A percentile compares a stretch with the other conserved stretches of the same genome.
These are phyloP conservation scores for Barbus barbus DNA, from an alignment of 2,113 vertebrate genomes.

Conservation along the genomic window DNA sequence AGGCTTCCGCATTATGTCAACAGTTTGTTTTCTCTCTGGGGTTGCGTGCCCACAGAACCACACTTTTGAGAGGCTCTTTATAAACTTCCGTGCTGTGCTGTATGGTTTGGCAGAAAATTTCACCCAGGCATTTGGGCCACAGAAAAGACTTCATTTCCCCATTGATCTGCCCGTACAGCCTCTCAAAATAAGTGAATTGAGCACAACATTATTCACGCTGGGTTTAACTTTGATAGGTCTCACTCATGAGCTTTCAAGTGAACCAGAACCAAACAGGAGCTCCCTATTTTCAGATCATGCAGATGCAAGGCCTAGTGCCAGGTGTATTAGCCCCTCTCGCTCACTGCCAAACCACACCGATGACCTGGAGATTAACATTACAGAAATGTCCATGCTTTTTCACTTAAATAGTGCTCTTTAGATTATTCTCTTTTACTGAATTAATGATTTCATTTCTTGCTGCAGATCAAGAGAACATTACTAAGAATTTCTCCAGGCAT, in stretches of 20 bases:
- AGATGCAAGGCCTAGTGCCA: conserved; percentile 12
- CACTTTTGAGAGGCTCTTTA: conserved; percentile 68
- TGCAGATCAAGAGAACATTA: not conserved
- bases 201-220: conserved; percentile 65
- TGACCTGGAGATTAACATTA: conserved; percentile 31
- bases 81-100: conserved; percentile 64
- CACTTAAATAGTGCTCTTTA: conserved; percentile 14
- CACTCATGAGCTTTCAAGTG: conserved; percentile 35
- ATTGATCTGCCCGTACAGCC: conserved; percentile 66
- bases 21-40: conserved; percentile 60
- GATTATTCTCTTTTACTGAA: conserved; percentile 13
- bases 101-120: conserved; percentile 71
- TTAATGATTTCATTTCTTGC: conserved; percentile 22
- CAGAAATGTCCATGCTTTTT: conserved; percentile 17
- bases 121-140: conserved; percentile 69
- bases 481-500: conserved; percentile 4
- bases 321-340: conserved; percentile 8
- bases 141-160: conserved; percentile 72
- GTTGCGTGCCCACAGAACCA: conserved; percentile 58
- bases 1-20: conserved; percentile 7
- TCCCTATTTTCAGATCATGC: conserved; percentile 10
- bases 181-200: conserved; percentile 68
- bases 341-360: conserved; percentile 24
- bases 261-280: conserved; percentile 20
- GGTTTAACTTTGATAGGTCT: conserved; percentile 39